These are phyloP conservation scores for Macroramphosus scolopax DNA, from an alignment of 2,797 vertebrate genomes.

Conservation along the genomic window DNA sequence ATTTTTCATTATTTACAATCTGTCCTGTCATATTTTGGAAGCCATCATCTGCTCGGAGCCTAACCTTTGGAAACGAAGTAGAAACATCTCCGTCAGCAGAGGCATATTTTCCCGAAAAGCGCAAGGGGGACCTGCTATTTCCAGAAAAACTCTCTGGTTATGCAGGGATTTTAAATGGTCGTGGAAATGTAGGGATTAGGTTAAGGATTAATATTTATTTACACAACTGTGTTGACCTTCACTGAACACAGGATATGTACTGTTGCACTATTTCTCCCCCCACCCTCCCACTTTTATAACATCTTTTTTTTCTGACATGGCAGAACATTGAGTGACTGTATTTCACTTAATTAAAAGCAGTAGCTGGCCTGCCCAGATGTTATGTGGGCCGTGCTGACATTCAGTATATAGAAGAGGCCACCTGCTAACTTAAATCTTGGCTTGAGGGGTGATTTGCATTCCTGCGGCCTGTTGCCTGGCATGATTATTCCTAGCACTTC, in stretches of 20 bases:
- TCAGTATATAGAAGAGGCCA: conserved; percentile 89
- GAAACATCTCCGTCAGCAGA: conserved; percentile 34
- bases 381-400: conserved; percentile 87
- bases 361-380: conserved; percentile 83
- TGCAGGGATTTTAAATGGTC: conserved; percentile 68
- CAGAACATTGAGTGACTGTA: conserved; percentile 80
- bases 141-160: conserved; percentile 54
- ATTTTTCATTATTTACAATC: neutral
- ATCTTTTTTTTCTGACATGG: conserved; percentile 70
- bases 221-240: conserved; percentile 80
- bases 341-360: conserved; percentile 93
- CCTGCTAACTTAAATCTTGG: conserved; percentile 92
- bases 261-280: conserved; percentile 67
- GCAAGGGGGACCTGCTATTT: conserved; percentile 40
- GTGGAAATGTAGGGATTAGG: conserved; percentile 79
- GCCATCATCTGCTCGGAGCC: conserved; percentile 20
- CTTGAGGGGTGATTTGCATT: conserved; percentile 90
- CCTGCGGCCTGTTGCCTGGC: conserved; percentile 92
- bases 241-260: conserved; percentile 76
- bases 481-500: conserved; percentile 89
- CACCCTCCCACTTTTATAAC: conserved; percentile 58
- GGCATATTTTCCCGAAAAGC: conserved; percentile 37
- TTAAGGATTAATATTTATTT: conserved; percentile 83
- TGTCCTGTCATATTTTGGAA: conserved; percentile 17
- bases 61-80: conserved; percentile 12